Conservation (phyloP, 1,140 invertebrate genomes). For the Teleogryllus occipitalis region DNA sequence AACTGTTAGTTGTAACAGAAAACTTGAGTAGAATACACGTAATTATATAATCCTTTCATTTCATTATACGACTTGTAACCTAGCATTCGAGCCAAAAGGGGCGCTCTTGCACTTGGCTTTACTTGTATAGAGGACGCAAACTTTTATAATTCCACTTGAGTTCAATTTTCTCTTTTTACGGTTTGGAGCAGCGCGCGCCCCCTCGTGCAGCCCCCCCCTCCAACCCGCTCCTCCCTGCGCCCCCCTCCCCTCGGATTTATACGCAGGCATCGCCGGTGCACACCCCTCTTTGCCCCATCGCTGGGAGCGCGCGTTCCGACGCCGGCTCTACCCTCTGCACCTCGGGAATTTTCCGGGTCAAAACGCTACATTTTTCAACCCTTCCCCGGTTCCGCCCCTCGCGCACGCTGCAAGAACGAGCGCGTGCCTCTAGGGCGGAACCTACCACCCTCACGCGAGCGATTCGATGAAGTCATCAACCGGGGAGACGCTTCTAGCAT, state of each 20-base stretch:
- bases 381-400: too few species aligned
- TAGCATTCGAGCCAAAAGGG: not conserved
- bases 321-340: too few species aligned
- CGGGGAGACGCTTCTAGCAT: too few species aligned
- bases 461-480: too few species aligned
- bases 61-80: not conserved
- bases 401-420: too few species aligned
- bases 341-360: too few species aligned
- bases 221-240: not conserved
- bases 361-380: too few species aligned
- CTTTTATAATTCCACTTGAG: not conserved
- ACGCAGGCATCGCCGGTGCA: too few species aligned
- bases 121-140: conserved; percentile 1
- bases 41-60: conserved; percentile 6
- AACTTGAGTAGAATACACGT: not conserved
- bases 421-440: too few species aligned
- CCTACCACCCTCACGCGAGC: too few species aligned
- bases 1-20: not conserved
- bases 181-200: not conserved
- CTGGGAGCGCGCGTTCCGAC: too few species aligned
- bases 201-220: not conserved
- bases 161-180: not conserved
- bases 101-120: not conserved
- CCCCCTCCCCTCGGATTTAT: not conserved
- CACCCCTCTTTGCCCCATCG: not conserved